Conservation (phyloP, 2,888 invertebrate genomes). For the Eristalis pertinax region DNA sequence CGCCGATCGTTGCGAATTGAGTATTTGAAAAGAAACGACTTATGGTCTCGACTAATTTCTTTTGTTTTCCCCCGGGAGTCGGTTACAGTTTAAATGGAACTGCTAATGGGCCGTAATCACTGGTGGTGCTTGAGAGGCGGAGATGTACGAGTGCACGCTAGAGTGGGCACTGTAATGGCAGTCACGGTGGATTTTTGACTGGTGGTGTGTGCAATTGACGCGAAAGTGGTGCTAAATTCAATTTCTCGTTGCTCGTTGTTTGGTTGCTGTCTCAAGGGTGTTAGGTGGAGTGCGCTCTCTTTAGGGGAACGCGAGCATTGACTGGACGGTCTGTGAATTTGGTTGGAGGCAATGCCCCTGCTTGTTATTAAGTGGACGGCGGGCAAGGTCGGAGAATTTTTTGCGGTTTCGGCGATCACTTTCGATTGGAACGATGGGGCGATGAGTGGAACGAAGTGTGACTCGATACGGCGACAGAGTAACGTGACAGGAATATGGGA, state of each 20-base stretch:
- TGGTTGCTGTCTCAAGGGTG: not conserved
- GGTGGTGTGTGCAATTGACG: not conserved
- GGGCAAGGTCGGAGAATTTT: not conserved
- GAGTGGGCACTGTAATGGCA: slow-evolving; percentile 45
- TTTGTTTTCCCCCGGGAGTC: slow-evolving; percentile 22
- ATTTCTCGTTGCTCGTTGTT: not conserved
- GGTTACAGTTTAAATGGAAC: slow-evolving; percentile 38
- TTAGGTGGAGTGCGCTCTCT: not conserved
- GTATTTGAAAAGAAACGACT: slow-evolving; percentile 6
- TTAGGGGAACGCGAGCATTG: not conserved
- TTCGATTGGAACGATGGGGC: not conserved
- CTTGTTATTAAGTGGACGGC: not conserved
- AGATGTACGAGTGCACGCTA: slow-evolving; percentile 47
- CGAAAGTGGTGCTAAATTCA: slow-evolving; percentile 3
- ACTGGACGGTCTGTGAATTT: not conserved
- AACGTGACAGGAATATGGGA: too few species aligned
- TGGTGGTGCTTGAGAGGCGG: slow-evolving; percentile 5
- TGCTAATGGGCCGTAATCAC: slow-evolving; percentile 40
- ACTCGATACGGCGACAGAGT: too few species aligned
- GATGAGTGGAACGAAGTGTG: not conserved
- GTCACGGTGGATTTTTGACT: slow-evolving; percentile 27
- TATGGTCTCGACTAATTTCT: slow-evolving; percentile 28
- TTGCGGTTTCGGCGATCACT: not conserved
- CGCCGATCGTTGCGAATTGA: slow-evolving; percentile 41
- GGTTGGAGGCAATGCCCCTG: not conserved